Conservation (phyloP, 2,797 vertebrate species). For the Esox masquinongy region DNA sequence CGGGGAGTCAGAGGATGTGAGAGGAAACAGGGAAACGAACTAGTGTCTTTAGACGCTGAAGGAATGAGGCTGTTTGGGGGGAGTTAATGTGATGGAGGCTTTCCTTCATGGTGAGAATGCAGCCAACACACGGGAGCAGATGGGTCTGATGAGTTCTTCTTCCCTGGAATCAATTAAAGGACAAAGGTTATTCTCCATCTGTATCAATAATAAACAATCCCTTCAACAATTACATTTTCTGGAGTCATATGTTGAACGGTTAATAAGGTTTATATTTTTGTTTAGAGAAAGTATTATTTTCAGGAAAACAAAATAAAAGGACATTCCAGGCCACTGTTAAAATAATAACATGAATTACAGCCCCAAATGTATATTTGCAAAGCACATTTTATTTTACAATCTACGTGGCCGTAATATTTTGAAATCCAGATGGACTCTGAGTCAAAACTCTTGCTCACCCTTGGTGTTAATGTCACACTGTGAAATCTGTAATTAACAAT, state of each 20-base stretch:
- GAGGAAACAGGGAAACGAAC: slow-evolving; percentile 8
- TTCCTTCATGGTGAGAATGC: slow-evolving; percentile 73
- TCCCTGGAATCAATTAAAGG: neutral
- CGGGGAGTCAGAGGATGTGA: slow-evolving; percentile 28
- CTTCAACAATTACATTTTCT: neutral
- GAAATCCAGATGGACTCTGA: too few relatives aligned
- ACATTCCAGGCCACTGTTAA: too few relatives aligned
- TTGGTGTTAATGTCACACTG: too few relatives aligned
- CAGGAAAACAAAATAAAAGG: too few relatives aligned
- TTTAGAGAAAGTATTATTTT: neutral
- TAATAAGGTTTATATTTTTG: neutral
- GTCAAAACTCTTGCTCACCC: too few relatives aligned
- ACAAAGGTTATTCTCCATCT: neutral
- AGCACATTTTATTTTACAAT: too few relatives aligned
- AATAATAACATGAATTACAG: too few relatives aligned
- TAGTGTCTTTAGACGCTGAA: slow-evolving; percentile 3
- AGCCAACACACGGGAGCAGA: slow-evolving; percentile 43
- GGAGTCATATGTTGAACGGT: neutral
- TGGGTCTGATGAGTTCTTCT: slow-evolving; percentile 23
- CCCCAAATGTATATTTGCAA: too few relatives aligned
- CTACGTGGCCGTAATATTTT: too few relatives aligned
- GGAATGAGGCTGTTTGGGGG: slow-evolving; percentile 18
- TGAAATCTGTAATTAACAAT: too few relatives aligned
- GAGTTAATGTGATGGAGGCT: slow-evolving; percentile 63
- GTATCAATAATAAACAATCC: neutral